Conservation (phyloP, 2,888 invertebrate genomes). For the Pristionchus arcanus region DNA sequence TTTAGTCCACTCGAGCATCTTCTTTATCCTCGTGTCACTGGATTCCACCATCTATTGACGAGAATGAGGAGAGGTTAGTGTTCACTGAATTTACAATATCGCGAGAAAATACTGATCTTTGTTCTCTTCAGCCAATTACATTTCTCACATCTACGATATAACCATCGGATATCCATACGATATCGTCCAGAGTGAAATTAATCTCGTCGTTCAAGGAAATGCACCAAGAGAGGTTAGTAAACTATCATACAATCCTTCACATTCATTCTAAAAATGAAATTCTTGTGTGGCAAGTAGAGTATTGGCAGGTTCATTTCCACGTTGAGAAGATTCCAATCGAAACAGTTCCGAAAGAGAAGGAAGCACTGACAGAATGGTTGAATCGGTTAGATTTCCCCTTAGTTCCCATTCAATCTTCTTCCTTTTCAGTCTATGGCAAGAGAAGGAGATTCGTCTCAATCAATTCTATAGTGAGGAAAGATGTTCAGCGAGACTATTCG, state of each 20-base stretch:
- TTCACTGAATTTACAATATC: neutral
- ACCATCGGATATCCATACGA: constrained; percentile 89
- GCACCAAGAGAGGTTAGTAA: constrained; percentile 85
- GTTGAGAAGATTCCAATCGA: constrained; percentile 82
- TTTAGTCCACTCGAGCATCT: constrained; percentile 84
- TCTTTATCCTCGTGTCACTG: constrained; percentile 91
- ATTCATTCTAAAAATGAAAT: neutral
- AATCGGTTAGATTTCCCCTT: constrained; percentile 61
- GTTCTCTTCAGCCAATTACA: constrained; percentile 82
- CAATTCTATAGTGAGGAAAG: constrained; percentile 71
- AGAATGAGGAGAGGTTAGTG: constrained; percentile 81
- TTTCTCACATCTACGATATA: constrained; percentile 90
- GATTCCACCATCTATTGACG: constrained; percentile 83
- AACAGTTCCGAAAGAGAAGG: constrained; percentile 70
- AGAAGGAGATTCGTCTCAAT: constrained; percentile 72
- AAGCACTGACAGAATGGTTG: constrained; percentile 68
- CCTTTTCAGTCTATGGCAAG: constrained; percentile 68
- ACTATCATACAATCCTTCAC: neutral
- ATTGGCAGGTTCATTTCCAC: constrained; percentile 84
- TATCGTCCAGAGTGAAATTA: constrained; percentile 87
- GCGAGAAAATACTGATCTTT: neutral
- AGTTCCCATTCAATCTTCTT: constrained; percentile 49
- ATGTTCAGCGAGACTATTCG: constrained; percentile 68
- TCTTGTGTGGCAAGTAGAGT: neutral
- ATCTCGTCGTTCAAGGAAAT: constrained; percentile 85